Base-by-base conservation (phyloP, 1,140 invertebrate genomes). In the Dendroctonus ponderosae region DNA sequence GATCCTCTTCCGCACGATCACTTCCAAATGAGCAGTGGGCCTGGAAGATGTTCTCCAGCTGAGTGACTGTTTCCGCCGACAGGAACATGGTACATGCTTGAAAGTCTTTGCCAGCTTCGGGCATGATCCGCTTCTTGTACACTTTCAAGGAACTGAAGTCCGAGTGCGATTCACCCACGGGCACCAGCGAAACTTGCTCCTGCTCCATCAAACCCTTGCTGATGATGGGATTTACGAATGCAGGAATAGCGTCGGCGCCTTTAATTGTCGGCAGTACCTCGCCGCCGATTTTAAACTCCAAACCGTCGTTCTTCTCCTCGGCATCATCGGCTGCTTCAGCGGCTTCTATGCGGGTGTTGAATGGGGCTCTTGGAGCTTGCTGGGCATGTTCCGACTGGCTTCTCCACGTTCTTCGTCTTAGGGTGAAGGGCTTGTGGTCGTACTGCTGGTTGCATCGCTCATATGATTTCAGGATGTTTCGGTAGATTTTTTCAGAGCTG, bases 71-170 rank as follows among this genome's bases (percentile, higher is more conserved):
- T 41, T 67, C 65, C 7, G 43, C 14, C 6, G 56, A 66, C 8
- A 60, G 41, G 56, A 66, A 65, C 61, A 67, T 67, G 12, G 48
- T 41, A 38, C 51, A 62, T 12, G 48, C 50, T 11, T 26, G 11
- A 49, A 63, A 50, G 53, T 68, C 61, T 44, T 62, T 69, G 9
- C 51, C 26, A 6, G 54, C 38, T 15, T 69, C 67, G 5, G 54
- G n/a, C 37, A 68, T n/a, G 40, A 11, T 59, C 14, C 49, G 61
- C 60, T 74, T 76, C 64, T 78, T 78, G 48, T 72, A 79, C n/a
- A 79, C 77, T 64, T 77, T 78, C 54, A 79, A 70, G 7, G 77
- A 78, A 73, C 76, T 79, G 66, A 78, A 79, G 60, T 79, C 78
- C 6, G 73, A 63, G 41, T 75, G 73, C 43, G 67, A 68, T 71